These are phyloP conservation scores for Synergus japonicus DNA, from an alignment of 2,888 invertebrate genomes.

Conservation along the genomic window DNA sequence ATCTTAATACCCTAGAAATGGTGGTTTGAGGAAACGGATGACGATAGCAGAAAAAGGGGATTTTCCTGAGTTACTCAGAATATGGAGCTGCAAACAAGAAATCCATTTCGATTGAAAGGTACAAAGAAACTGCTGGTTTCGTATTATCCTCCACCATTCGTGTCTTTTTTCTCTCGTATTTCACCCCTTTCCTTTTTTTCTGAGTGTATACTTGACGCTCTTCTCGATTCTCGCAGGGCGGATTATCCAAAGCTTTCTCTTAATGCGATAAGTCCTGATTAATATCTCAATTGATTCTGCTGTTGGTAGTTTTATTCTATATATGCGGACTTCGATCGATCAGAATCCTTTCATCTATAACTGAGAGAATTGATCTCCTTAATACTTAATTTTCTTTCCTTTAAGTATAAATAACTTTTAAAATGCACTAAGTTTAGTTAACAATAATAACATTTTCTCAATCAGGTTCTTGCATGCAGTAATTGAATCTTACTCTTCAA, in stretches of 20 bases:
- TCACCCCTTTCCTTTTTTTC: not conserved
- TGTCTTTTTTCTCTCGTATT: not conserved
- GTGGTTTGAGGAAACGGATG: constrained; percentile 24
- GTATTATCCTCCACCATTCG: constrained; percentile 5
- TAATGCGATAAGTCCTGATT: not conserved
- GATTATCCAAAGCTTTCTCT: not conserved
- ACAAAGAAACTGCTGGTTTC: constrained; percentile 28
- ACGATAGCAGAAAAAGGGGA: constrained; percentile 9
- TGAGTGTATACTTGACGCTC: not conserved
- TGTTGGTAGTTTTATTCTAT: not conserved
- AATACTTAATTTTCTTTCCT: too few species aligned
- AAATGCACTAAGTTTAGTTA: too few species aligned
- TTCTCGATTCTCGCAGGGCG: not conserved
- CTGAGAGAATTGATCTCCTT: not conserved
- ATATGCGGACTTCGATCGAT: not conserved
- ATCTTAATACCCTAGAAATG: constrained; percentile 16
- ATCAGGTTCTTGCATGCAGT: too few species aligned
- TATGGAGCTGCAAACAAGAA: not conserved
- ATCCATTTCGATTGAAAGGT: constrained; percentile 36
- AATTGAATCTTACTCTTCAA: too few species aligned
- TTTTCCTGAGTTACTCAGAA: not conserved
- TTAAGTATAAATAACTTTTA: too few species aligned
- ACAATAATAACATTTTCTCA: too few species aligned
- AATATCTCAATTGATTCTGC: constrained; percentile 6
- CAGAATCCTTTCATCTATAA: not conserved